phyloP scores from a whole-genome alignment of 1,140 invertebrate species.

The Caenorhabditis latens region DNA sequence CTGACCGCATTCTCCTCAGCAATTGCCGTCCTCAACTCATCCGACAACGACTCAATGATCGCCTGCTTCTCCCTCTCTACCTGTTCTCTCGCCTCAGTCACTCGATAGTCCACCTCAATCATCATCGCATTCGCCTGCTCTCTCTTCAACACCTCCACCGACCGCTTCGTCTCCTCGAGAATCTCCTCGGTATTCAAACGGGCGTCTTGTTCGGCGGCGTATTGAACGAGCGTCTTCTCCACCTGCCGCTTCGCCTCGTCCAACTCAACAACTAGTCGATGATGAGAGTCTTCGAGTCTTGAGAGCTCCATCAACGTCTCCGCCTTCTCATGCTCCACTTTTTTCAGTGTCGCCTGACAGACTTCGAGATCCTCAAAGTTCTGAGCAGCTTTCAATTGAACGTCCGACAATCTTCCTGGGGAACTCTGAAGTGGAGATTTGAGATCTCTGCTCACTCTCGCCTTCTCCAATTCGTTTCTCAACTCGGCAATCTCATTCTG shows the following conservation, averaged over 20 bases:
- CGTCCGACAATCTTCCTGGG: neutral
- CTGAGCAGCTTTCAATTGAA: conserved; percentile 1
- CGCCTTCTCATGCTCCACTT: neutral
- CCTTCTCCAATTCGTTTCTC: neutral
- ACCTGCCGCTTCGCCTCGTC: neutral
- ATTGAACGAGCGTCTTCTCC: neutral
- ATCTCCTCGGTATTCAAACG: neutral
- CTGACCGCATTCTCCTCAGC: neutral
- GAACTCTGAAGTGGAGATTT: neutral
- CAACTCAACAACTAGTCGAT: neutral
- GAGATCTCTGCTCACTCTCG: neutral
- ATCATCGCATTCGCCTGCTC: neutral
- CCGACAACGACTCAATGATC: neutral
- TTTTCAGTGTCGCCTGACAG: neutral
- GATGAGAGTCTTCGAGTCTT: neutral
- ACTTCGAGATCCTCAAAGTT: conserved; percentile 41
- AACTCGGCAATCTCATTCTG: neutral
- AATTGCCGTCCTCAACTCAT: neutral
- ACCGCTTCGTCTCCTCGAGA: neutral
- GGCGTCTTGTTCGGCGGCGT: neutral
- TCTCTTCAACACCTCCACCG: neutral
- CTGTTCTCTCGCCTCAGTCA: neutral
- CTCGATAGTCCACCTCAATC: neutral
- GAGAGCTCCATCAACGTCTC: neutral
- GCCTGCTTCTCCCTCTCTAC: neutral